Evolutionary conservation across 2,797 vertebrate species (phyloP).

Genomic region (Spinibarbus caldwelli): DNA sequence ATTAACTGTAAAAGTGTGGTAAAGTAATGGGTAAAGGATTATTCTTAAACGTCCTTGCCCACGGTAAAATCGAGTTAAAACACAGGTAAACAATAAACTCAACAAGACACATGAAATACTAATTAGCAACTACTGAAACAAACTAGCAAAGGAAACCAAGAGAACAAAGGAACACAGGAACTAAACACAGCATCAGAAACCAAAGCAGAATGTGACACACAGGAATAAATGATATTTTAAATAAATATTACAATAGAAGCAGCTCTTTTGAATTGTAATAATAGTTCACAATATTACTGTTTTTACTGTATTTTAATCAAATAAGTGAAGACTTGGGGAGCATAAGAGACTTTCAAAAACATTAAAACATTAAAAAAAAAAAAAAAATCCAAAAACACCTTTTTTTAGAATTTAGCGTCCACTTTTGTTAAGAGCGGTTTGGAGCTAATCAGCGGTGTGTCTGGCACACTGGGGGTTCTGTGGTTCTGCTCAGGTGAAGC

Average conservation of each 20-base stretch:
- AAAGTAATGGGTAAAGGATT: neutral
- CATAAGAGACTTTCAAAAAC: no score
- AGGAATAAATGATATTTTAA: neutral
- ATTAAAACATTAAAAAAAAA: no score
- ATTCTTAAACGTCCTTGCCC: no score
- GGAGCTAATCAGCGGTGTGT: no score
- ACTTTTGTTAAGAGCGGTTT: neutral
- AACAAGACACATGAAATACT: neutral
- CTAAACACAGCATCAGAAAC: neutral
- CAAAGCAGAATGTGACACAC: neutral
- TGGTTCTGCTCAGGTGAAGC: constrained; percentile 46
- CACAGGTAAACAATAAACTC: neutral
- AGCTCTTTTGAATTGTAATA: no score
- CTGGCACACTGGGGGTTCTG: neutral
- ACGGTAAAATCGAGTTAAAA: neutral
- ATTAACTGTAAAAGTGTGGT: neutral
- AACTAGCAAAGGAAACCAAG: neutral
- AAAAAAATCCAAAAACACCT: no score
- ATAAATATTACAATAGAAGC: neutral
- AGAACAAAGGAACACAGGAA: no score
- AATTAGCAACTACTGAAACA: neutral
- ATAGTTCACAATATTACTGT: neutral
- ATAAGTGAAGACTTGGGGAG: no score
- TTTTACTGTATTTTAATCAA: no score
- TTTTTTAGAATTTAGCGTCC: neutral